phyloP scores from a whole-genome alignment of 1,140 invertebrate genomes.

The Drosophila punjabiensis region DNA sequence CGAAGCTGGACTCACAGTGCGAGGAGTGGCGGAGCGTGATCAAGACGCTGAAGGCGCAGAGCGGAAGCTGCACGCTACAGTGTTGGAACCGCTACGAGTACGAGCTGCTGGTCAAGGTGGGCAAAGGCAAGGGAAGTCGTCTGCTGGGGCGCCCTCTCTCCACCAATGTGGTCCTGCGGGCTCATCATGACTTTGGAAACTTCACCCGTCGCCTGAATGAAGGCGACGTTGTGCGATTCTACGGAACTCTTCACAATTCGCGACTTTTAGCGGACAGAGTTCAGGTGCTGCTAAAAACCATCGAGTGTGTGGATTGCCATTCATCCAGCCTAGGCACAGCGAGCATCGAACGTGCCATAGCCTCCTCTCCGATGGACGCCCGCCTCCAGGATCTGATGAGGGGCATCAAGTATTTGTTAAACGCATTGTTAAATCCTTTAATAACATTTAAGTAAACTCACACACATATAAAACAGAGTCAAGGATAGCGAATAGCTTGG shows the following conservation, averaged over 20 bases:
- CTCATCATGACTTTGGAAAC: conserved; percentile 89
- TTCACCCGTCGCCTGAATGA: conserved; percentile 89
- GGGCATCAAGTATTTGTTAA: conserved; percentile 90
- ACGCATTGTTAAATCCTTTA: conserved; percentile 91
- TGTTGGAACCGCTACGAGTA: conserved; percentile 90
- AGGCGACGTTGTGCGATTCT: conserved; percentile 91
- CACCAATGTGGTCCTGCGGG: conserved; percentile 87
- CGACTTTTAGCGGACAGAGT: conserved; percentile 56
- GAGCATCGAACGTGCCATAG: conserved; percentile 85
- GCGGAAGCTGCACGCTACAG: conserved; percentile 88
- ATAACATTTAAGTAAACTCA: conserved; percentile 89
- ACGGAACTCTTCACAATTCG: conserved; percentile 87
- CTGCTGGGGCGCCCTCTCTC: conserved; percentile 87
- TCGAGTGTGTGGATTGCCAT: conserved; percentile 89
- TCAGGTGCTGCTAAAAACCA: conserved; percentile 87
- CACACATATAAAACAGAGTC: conserved; percentile 4
- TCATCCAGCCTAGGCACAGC: conserved; percentile 85
- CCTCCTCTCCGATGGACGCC: conserved; percentile 85
- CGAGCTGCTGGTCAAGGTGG: conserved; percentile 90
- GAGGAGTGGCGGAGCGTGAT: conserved; percentile 85
- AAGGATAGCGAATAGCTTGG: neutral
- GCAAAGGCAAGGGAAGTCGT: conserved; percentile 85
- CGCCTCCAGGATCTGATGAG: conserved; percentile 87
- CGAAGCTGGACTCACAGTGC: conserved; percentile 66
- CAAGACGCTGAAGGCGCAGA: conserved; percentile 87